Base-by-base conservation (phyloP, 2,888 invertebrate genomes). In the Epicampocera succincta region DNA sequence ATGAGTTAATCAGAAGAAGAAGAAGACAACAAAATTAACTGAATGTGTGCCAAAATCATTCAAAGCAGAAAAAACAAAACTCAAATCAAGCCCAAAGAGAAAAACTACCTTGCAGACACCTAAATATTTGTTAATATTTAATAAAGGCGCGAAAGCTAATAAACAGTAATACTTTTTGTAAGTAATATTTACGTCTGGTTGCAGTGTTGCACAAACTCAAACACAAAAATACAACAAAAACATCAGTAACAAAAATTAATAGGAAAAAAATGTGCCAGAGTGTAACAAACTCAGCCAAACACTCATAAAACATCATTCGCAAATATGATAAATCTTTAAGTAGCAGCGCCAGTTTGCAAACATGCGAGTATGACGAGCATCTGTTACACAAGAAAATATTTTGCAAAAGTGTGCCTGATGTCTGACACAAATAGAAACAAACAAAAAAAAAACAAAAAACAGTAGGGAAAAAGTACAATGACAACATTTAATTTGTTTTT, bases 131-230 rank as follows among this genome's bases (percentile, higher is more conserved):
- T 60, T 61, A 78, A 78, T 78, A 66, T 74, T 71, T 66, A 82
- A 82, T 82, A 82, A 82, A 82, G 82, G 82, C 82, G 78, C 78
- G 71, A 78, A 82, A 71, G 48, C 44, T 63, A 69, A 69, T 76
- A 69, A 61, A 19, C 74, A 58, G 69, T 25, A 60, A 60, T 12
- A 63, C 29, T 69, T 33, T 33, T 33, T 46, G 44, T 60, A 68
- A 25, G 42, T 19, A 80, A 44, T 72, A 72, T 66, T 68, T 73
- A 61, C 58, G 78, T 60, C 66, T 61, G 46, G 48, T 66, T 66
- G 66, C 60, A 72, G 61, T 54, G 29, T 61, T 79, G 78, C 78
- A 79, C 44, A 72, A 66, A 66, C 46, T 25, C 13, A 58, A n/a
- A 78, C 33, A 48, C 13, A n/a, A n/a, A n/a, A n/a, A n/a, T n/a